These are phyloP conservation scores for Platypus cylindrus DNA, from an alignment of 2,888 invertebrate genomes.

Conservation along the genomic window DNA sequence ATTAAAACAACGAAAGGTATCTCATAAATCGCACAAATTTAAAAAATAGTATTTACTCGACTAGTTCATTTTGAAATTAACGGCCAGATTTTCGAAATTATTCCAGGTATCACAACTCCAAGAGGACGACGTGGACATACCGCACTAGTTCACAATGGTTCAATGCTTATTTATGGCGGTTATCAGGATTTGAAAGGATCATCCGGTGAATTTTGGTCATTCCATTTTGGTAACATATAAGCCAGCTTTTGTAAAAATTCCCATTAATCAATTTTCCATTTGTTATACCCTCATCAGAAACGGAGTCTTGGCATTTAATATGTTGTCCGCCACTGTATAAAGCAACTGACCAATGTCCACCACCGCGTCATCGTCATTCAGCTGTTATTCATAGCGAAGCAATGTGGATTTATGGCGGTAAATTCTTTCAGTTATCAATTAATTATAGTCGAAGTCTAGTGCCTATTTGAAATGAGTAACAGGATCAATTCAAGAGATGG, in stretches of 20 bases:
- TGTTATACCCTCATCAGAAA: slow-evolving; percentile 39
- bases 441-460: not conserved
- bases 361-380: slow-evolving; percentile 73
- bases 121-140: slow-evolving; percentile 72
- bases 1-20: slow-evolving; percentile 42
- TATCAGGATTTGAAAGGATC: slow-evolving; percentile 77
- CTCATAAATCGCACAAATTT: not conserved
- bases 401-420: slow-evolving; percentile 74
- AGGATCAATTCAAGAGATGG: not conserved
- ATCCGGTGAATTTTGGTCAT: slow-evolving; percentile 75
- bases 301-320: slow-evolving; percentile 67
- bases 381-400: slow-evolving; percentile 63
- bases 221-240: slow-evolving; percentile 68
- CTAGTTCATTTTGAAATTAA: not conserved
- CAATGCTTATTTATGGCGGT: slow-evolving; percentile 77
- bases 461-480: not conserved
- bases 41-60: not conserved
- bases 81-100: not conserved
- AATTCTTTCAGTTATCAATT: slow-evolving; percentile 2
- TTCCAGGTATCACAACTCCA: slow-evolving; percentile 43
- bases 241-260: too few relatives aligned
- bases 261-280: not conserved
- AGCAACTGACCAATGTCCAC: slow-evolving; percentile 39
- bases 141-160: slow-evolving; percentile 62
- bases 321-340: slow-evolving; percentile 32